Evolutionary conservation across 2,113 vertebrate genomes (phyloP).

Genomic region (Clupea harengus): DNA sequence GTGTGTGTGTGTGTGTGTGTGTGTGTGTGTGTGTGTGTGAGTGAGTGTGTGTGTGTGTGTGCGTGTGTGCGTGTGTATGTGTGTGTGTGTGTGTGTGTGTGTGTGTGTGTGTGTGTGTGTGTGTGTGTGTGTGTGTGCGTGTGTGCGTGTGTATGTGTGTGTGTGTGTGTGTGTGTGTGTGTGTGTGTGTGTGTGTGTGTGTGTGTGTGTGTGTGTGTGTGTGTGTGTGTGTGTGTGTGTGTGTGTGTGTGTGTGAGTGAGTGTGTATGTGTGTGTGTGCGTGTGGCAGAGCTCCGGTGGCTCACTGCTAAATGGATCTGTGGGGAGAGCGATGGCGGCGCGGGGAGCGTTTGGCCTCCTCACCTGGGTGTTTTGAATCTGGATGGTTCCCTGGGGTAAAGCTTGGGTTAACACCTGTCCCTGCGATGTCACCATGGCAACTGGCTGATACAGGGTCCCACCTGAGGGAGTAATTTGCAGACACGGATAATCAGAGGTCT

Average conservation of each 20-base stretch:
- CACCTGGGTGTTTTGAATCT: slow-evolving; percentile 96
- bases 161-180: not conserved
- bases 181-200: too few species aligned
- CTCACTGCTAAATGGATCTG: not conserved
- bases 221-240: not conserved
- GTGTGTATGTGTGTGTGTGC: not conserved
- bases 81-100: not conserved
- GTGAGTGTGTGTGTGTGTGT: not conserved
- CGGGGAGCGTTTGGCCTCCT: slow-evolving; percentile 42
- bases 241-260: not conserved
- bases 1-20: not conserved
- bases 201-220: not conserved
- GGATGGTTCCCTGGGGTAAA: slow-evolving; percentile 90
- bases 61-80: not conserved
- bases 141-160: not conserved
- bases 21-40: not conserved
- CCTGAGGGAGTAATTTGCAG: slow-evolving; percentile 74
- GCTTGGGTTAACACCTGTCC: slow-evolving; percentile 95
- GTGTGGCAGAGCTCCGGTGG: not conserved
- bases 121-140: not conserved
- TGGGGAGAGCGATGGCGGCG: not conserved
- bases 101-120: not conserved
- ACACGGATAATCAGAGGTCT: slow-evolving; percentile 56
- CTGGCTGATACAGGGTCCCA: slow-evolving; percentile 96
- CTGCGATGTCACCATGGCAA: slow-evolving; percentile 99